These are phyloP conservation scores for Nyctibius bracteatus DNA, from an alignment of 2,113 vertebrate genomes.

Conservation along the genomic window DNA sequence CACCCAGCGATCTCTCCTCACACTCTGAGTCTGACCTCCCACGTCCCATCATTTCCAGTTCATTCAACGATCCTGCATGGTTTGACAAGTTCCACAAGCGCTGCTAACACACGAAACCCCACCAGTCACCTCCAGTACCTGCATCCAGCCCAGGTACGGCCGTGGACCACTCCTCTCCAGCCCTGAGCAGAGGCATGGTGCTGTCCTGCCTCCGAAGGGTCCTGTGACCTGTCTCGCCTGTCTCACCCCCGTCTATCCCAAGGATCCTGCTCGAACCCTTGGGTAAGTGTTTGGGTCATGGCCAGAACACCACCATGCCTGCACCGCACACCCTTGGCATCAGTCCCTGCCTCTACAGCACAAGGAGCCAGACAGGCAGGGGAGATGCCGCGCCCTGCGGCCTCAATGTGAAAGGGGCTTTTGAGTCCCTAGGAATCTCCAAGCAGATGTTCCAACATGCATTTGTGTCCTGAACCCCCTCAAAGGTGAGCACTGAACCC, in stretches of 20 bases:
- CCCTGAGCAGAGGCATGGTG: neutral
- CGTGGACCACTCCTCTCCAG: neutral
- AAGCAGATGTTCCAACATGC: neutral
- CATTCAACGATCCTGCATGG: neutral
- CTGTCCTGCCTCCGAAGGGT: neutral
- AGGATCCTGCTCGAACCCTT: neutral
- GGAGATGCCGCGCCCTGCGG: neutral
- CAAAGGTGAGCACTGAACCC: neutral
- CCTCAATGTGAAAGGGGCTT: fast-evolving
- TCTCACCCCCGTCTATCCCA: fast-evolving
- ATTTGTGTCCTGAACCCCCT: neutral
- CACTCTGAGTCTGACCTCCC: neutral
- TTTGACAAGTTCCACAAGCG: neutral
- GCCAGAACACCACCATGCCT: neutral
- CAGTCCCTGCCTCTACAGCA: neutral
- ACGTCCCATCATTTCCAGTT: neutral
- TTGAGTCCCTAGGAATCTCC: neutral
- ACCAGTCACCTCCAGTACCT: neutral
- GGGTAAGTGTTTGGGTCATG: neutral
- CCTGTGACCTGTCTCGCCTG: neutral
- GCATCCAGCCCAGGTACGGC: neutral
- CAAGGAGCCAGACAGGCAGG: neutral
- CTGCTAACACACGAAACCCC: neutral
- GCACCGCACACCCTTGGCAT: fast-evolving
- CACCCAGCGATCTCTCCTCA: neutral